Base-by-base conservation (phyloP, 1,140 invertebrate genomes). In the Cryptotermes secundus region DNA sequence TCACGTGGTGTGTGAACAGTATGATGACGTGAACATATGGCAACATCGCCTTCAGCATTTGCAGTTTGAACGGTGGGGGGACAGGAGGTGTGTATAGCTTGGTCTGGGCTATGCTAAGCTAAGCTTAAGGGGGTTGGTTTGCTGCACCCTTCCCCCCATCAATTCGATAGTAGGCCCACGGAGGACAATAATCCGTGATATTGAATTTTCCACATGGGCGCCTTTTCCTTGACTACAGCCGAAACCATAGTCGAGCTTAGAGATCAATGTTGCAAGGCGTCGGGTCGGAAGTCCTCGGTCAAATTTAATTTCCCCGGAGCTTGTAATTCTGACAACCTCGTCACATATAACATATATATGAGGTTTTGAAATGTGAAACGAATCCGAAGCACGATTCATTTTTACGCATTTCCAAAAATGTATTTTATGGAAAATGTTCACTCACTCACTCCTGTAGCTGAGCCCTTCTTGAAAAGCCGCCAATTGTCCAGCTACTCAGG, bases 181-280 rank as follows among this genome's bases (percentile, higher is more conserved):
- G 36, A 31, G 81, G 81, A 84, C 83, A 84, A 84, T 84, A 84
- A 84, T 84, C 83, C 83, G 42, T 80, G 84, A 84, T 84, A 84
- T 84, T 84, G 84, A 84, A 84, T 84, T 82, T 84, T 84, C 80
- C 84, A 42, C 84, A 45, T 81, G 84, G 36, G 45, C 80, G 84
- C 79, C 84, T 82, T 80, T 82, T 84, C 36, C 49, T 38, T 59
- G 84, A 45, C 79, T 34, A 31, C 83, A 72, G 22, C 81, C 81
- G 42, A 42, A 36, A 49, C 83, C 38, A 34, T 36, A 36, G 34
- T 81, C 80, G 80, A 7, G 80, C 80, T 45, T 45, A 81, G 80
- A 31, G 59, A 31, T 72, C 59, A 72, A n/a, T 72, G 59, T 72
- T 72, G 59, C 59, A 72, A 72, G 59, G 59, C 59, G 59, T 72